Evolutionary conservation across 1,140 invertebrate species (phyloP), one percentile per base, ranked within the genome.

Genomic region (Procambarus clarkii): DNA sequence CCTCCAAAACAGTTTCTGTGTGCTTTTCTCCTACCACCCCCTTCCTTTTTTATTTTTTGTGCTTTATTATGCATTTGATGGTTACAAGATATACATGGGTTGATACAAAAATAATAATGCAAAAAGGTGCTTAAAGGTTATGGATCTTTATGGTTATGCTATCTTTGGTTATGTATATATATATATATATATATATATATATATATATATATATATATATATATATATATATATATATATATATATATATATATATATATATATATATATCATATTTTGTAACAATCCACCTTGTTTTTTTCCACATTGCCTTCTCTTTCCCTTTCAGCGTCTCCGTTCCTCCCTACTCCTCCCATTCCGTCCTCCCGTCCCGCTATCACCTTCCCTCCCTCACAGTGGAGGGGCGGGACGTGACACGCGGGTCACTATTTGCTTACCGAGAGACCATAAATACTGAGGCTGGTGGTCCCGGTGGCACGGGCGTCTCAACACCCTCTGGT

Each of bases 401-500:
- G 69, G 5, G 69, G 15, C 69, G 34, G 34, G 69, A 34, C 69
- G 24, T 74, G 69, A 74, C 69, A 74, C 69, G 5, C n/a, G 24
- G 69, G n/a, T 74, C 69, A 74, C 15, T 24, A 74, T 74, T 74
- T 74, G 69, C 69, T 34, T 74, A 83, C 81, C 81, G 58, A 18
- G 11, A 24, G 54, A 13, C 45, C 81, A 83, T 83, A 83, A 83
- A 83, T 83, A 83, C 69, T 45, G 81, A n/a, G 34, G 46, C 44
- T 60, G 34, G 13, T 83, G 58, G 81, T 9, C 44, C 34, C 60
- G 18, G 81, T 69, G 81, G 81, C 81, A 69, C 81, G 18, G 34
- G 58, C 18, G 58, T 83, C 81, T 83, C 81, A 83, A 83, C 81
- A 83, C 81, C 81, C 81, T 69, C 81, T 83, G 45, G 50, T 13